phyloP scores from a whole-genome alignment of 2,113 vertebrate species.

The Vulpes vulpes region DNA sequence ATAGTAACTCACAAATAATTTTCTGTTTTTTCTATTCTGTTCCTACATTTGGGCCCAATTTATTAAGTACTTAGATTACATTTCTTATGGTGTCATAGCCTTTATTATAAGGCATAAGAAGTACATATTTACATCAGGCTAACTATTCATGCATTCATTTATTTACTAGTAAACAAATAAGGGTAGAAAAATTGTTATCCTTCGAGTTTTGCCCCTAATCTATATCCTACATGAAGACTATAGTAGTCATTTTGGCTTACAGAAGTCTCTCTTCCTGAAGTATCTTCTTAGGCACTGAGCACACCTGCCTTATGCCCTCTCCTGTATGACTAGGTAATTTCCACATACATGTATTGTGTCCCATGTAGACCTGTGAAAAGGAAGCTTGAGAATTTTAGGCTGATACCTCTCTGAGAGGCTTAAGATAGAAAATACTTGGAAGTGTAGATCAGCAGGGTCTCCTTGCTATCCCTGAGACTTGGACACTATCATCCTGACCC shows the following conservation, averaged over 20 bases:
- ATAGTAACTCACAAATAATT: neutral
- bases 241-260: neutral
- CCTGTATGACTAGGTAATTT: neutral
- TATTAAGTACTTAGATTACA: neutral
- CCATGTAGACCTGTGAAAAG: neutral
- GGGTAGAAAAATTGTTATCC: neutral
- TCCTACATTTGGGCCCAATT: neutral
- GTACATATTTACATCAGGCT: neutral
- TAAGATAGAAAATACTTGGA: neutral
- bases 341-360: neutral
- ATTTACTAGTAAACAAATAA: neutral
- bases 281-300: neutral
- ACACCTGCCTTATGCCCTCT: neutral
- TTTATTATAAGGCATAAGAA: neutral
- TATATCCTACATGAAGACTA: neutral
- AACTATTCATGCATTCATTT: neutral
- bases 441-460: neutral
- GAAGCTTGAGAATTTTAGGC: neutral
- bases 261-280: neutral
- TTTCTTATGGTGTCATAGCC: neutral
- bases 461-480: neutral
- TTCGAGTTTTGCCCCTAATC: neutral
- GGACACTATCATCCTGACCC: rapidly evolving
- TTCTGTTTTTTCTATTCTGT: neutral
- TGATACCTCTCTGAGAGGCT: neutral